Conservation (phyloP, 2,888 invertebrate species). For the Microctonus hyperodae region DNA sequence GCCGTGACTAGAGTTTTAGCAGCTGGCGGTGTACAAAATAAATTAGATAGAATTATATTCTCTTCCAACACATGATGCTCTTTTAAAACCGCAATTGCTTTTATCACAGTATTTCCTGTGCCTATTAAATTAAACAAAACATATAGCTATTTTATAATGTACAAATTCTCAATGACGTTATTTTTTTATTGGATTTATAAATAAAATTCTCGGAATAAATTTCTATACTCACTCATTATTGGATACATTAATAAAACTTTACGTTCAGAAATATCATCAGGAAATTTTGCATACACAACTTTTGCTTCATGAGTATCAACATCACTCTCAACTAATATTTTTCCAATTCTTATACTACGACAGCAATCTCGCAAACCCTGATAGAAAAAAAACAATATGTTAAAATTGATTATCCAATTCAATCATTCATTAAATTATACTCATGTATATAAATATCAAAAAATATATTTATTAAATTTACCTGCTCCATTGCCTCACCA, state of each 20-base stretch:
- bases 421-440: no score
- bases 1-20: slow-evolving; percentile 83
- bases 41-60: slow-evolving; percentile 94
- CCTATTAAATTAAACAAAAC: slow-evolving; percentile 59
- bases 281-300: slow-evolving; percentile 97
- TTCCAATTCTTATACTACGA: slow-evolving; percentile 96
- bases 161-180: not conserved
- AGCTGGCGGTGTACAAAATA: slow-evolving; percentile 95
- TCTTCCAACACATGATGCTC: slow-evolving; percentile 94
- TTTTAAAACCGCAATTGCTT: slow-evolving; percentile 92
- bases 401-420: slow-evolving; percentile 13
- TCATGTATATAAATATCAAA: no score
- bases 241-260: slow-evolving; percentile 97
- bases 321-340: slow-evolving; percentile 96
- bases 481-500: slow-evolving; percentile 96
- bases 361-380: slow-evolving; percentile 94
- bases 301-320: slow-evolving; percentile 95
- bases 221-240: slow-evolving; percentile 82
- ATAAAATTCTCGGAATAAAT: slow-evolving; percentile 25
- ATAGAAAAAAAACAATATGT: slow-evolving; percentile 40
- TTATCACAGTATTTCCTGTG: slow-evolving; percentile 94
- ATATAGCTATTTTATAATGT: not conserved
- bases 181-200: no score
- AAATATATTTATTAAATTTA: slow-evolving; percentile 45
- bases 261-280: slow-evolving; percentile 90